These are phyloP conservation scores for Tokudaia muenninki DNA, from an alignment of 2,797 vertebrate species.

Conservation along the genomic window DNA sequence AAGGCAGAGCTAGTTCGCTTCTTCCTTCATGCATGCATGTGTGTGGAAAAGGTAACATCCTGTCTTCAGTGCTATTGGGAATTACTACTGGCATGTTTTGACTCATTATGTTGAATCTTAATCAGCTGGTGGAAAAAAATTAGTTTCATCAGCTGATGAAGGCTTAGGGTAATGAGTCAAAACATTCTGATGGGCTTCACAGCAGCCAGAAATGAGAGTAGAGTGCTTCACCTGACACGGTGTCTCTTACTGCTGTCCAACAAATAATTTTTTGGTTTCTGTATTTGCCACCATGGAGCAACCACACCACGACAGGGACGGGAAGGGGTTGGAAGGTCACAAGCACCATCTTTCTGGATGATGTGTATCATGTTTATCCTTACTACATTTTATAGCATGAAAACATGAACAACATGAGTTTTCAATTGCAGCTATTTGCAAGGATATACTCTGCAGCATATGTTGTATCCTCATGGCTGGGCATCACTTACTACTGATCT, in stretches of 20 bases:
- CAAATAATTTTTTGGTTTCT: constrained; percentile 45
- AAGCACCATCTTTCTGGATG: background rate
- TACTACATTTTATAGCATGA: background rate
- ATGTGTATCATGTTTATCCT: background rate
- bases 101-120: constrained; percentile 88
- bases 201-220: constrained; percentile 69
- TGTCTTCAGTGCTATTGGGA: constrained; percentile 80
- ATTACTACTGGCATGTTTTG: constrained; percentile 85
- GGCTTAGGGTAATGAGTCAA: constrained; percentile 86
- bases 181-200: constrained; percentile 84
- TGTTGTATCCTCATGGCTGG: background rate
- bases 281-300: constrained; percentile 22
- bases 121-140: constrained; percentile 85
- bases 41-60: constrained; percentile 79
- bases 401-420: background rate
- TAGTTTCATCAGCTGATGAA: constrained; percentile 87
- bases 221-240: constrained; percentile 48
- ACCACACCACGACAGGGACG: background rate
- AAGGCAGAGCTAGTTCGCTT: constrained; percentile 47
- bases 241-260: constrained; percentile 70
- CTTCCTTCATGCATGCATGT: constrained; percentile 31
- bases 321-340: background rate
- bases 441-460: background rate
- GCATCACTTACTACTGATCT: background rate
- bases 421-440: background rate